phyloP scores from a whole-genome alignment of 2,797 vertebrate genomes.

The Clarias fuscus region DNA sequence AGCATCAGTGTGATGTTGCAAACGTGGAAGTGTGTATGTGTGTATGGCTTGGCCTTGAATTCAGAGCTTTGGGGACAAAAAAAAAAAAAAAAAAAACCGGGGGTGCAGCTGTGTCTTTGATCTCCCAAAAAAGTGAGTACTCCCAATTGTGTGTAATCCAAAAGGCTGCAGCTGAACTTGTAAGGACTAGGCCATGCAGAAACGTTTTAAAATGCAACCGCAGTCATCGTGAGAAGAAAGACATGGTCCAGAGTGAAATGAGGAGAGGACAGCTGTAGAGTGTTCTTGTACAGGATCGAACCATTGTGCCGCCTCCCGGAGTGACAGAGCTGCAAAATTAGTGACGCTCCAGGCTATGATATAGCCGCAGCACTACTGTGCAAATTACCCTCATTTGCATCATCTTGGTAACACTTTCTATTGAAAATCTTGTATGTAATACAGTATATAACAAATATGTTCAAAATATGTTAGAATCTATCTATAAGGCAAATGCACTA shows the following conservation, averaged over 20 bases:
- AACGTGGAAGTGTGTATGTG: conserved; percentile 34
- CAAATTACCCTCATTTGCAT: conserved; percentile 42
- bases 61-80: conserved; percentile 26
- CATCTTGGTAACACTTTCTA: background rate
- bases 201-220: conserved; percentile 34
- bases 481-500: background rate
- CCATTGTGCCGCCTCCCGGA: conserved; percentile 16
- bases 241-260: background rate
- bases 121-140: conserved; percentile 24
- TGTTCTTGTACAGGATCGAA: background rate
- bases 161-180: conserved; percentile 41
- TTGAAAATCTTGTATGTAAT: background rate
- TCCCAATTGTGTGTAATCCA: conserved; percentile 28
- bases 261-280: background rate
- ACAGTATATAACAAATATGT: background rate
- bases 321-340: conserved; percentile 40
- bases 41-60: conserved; percentile 35
- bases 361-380: conserved; percentile 38
- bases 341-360: conserved; percentile 37
- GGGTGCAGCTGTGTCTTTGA: conserved; percentile 43
- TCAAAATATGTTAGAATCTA: background rate
- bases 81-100: conserved; percentile 37
- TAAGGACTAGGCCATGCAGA: conserved; percentile 20
- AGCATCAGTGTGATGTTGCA: conserved; percentile 20
- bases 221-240: conserved; percentile 30